These are phyloP conservation scores for Antheraea yamamai DNA, from an alignment of 2,888 invertebrate species.

Conservation along the genomic window DNA sequence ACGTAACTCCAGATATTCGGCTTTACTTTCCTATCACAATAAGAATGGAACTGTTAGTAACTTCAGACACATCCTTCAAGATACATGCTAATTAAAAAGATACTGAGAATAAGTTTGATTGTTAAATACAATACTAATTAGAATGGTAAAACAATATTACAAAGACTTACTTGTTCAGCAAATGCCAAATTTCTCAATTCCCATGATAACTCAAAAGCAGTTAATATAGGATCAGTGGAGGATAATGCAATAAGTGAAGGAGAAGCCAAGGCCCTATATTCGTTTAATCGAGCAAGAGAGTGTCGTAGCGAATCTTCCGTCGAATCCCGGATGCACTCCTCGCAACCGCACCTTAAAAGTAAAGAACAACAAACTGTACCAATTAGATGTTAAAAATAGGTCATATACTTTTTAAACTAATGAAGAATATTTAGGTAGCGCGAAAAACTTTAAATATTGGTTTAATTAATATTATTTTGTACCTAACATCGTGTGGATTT, in stretches of 20 bases:
- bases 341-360: slow-evolving; percentile 89
- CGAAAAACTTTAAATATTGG: not conserved
- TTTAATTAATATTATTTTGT: slow-evolving; percentile 22
- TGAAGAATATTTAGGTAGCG: not conserved
- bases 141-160: not conserved
- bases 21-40: slow-evolving; percentile 88
- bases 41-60: not conserved
- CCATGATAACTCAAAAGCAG: slow-evolving; percentile 97
- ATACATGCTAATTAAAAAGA: not conserved
- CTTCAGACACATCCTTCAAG: not conserved
- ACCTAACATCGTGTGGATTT: slow-evolving; percentile 93
- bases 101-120: not conserved
- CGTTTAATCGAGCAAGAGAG: slow-evolving; percentile 94
- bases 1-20: slow-evolving; percentile 94
- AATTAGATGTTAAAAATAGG: not conserved
- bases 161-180: slow-evolving; percentile 81
- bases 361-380: not conserved
- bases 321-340: slow-evolving; percentile 90
- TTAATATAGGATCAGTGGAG: slow-evolving; percentile 95
- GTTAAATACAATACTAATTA: not conserved
- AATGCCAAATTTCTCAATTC: slow-evolving; percentile 94
- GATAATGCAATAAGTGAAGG: slow-evolving; percentile 97
- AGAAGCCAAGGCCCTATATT: slow-evolving; percentile 95
- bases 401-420: not conserved
- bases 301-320: slow-evolving; percentile 89